Evolutionary conservation across 2,888 invertebrate species (phyloP).

Genomic region (Leptinotarsa juncta): DNA sequence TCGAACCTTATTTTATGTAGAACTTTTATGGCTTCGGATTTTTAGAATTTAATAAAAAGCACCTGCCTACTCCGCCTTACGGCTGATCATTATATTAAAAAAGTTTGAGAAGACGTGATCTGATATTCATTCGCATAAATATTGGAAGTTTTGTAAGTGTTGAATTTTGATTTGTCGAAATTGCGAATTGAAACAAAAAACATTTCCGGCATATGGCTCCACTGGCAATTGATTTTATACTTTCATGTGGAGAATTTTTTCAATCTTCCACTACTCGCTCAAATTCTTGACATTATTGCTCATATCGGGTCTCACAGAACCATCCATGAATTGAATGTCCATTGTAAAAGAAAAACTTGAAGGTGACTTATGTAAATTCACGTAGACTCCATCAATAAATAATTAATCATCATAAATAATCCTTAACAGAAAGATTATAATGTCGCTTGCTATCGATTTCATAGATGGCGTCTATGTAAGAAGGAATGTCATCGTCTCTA

Average conservation of each 20-base stretch:
- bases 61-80: slow-evolving; percentile 39
- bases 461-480: no score
- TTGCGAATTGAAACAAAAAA: not conserved
- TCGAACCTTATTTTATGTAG: slow-evolving; percentile 41
- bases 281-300: no score
- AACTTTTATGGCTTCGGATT: slow-evolving; percentile 43
- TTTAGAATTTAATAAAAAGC: slow-evolving; percentile 45
- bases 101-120: slow-evolving; percentile 42
- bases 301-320: no score
- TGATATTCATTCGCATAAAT: slow-evolving; percentile 40
- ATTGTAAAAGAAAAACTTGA: no score
- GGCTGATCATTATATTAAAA: slow-evolving; percentile 45
- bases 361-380: no score
- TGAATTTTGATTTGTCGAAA: slow-evolving; percentile 10
- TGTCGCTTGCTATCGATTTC: no score
- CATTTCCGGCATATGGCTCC: no score
- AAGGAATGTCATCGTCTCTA: no score
- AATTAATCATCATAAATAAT: no score
- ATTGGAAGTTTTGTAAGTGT: slow-evolving; percentile 14
- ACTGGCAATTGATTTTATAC: not conserved
- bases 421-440: no score
- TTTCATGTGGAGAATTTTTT: not conserved
- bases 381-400: no score
- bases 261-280: not conserved
- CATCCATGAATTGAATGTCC: no score